Percentiles rank a stretch among this genome's conserved stretches.
Conservation (phyloP, 2,113 vertebrate genomes). For the Todiramphus saurophagus region DNA sequence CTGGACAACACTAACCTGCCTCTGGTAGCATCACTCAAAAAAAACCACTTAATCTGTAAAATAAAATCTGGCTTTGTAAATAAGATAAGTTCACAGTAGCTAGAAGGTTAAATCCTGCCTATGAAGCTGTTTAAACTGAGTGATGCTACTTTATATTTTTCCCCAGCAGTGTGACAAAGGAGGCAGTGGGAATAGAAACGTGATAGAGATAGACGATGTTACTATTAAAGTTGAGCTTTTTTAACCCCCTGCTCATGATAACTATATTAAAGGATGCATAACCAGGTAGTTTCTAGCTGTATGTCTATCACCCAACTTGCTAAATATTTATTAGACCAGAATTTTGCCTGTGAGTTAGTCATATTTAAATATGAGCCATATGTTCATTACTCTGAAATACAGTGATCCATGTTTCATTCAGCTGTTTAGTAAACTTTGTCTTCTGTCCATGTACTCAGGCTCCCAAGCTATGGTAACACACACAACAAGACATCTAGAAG, state of each 20-base stretch:
- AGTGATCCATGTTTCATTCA: constrained; percentile 33
- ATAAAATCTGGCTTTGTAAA: neutral
- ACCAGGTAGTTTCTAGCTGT: neutral
- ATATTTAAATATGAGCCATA: constrained; percentile 20
- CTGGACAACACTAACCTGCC: neutral
- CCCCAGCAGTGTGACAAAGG: neutral
- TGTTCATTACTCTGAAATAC: neutral
- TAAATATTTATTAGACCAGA: constrained; percentile 17
- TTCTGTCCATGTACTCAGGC: neutral
- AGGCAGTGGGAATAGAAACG: neutral
- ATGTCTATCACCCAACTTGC: neutral
- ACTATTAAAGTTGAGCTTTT: neutral
- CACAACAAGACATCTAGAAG: neutral
- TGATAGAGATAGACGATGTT: neutral
- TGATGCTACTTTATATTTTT: neutral
- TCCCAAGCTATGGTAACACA: neutral
- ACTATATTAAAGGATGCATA: neutral
- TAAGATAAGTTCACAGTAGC: neutral
- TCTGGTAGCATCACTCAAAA: neutral
- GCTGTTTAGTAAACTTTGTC: constrained; percentile 28
- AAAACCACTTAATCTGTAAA: neutral
- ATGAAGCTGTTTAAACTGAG: neutral
- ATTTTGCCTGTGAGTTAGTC: neutral
- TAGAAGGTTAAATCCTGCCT: neutral
- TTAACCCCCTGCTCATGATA: neutral